Percentiles rank a stretch among this genome's conserved stretches.
phyloP scores from a whole-genome alignment of 1,140 invertebrate species.

The Caerostris extrusa region DNA sequence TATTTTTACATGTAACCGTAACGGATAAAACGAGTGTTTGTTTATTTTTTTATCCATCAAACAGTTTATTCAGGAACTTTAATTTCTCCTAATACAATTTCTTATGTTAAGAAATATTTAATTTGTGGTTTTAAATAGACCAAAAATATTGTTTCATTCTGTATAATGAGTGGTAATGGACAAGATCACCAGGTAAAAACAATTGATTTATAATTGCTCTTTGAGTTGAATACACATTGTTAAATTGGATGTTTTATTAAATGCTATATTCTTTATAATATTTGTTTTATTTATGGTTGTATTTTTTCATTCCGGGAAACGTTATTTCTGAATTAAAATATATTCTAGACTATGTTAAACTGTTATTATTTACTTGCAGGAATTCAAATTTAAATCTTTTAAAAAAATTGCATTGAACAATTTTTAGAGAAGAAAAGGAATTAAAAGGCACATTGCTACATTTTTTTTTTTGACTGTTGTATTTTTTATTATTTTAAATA shows the following conservation, averaged over 20 bases:
- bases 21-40: neutral
- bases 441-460: no score
- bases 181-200: slow-evolving; percentile 60
- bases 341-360: neutral
- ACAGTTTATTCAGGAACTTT: neutral
- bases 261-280: neutral
- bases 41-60: slow-evolving; percentile 15
- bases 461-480: no score
- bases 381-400: neutral
- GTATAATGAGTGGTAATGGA: slow-evolving; percentile 61
- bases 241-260: neutral
- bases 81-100: neutral
- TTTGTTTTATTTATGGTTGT: no score
- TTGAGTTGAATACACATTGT: neutral
- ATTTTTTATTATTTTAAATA: no score
- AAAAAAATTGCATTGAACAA: no score
- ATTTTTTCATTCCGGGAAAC: neutral
- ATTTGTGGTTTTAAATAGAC: neutral
- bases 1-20: neutral
- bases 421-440: no score
- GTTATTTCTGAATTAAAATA: neutral
- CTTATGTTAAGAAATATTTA: neutral
- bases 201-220: neutral
- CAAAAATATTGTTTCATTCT: neutral
- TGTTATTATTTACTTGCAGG: neutral